Conservation (phyloP, 2,113 vertebrate species). For the Montifringilla adamsi region DNA sequence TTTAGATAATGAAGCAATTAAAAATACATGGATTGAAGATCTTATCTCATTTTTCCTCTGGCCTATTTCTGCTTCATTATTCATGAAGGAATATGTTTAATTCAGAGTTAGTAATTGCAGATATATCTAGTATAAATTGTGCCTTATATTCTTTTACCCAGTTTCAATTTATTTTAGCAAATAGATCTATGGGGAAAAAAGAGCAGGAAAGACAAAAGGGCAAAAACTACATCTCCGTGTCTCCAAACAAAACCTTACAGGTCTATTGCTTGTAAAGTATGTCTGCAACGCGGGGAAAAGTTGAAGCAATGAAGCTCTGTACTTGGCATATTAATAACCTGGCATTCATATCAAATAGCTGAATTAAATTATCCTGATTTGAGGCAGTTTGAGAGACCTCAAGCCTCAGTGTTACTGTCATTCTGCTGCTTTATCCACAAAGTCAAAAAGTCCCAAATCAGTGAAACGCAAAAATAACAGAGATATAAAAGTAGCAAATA, state of each 20-base stretch:
- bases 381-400: background rate
- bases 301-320: background rate
- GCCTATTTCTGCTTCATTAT: constrained; percentile 81
- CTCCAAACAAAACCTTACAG: constrained; percentile 48
- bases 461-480: background rate
- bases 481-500: background rate
- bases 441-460: background rate
- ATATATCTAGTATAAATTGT: constrained; percentile 79
- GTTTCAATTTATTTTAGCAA: constrained; percentile 83
- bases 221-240: constrained; percentile 23
- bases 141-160: constrained; percentile 72
- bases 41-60: constrained; percentile 81
- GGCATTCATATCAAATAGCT: background rate
- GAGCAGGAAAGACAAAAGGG: constrained; percentile 56
- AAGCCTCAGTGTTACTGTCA: background rate
- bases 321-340: background rate
- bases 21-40: constrained; percentile 85
- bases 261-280: background rate
- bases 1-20: constrained; percentile 87
- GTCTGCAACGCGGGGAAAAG: background rate
- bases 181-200: constrained; percentile 68
- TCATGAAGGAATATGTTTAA: constrained; percentile 83
- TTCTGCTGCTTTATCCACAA: background rate
- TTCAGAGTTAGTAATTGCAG: constrained; percentile 82
- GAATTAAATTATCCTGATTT: background rate